These are phyloP conservation scores for Lutra lutra DNA, from an alignment of 2,797 vertebrate species.

Conservation along the genomic window DNA sequence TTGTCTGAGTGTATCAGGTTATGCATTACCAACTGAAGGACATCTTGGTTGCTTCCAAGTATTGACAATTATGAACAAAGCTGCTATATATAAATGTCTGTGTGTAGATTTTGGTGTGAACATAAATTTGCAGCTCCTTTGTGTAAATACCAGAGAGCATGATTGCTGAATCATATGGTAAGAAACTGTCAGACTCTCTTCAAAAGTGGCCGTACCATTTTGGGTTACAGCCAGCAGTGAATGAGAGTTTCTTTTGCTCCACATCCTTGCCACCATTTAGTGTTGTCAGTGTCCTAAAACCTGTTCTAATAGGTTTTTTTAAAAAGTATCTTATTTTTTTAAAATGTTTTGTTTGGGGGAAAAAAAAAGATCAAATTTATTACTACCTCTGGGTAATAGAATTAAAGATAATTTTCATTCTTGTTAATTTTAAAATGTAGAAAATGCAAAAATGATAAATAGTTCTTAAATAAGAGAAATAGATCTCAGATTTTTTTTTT, in stretches of 20 bases:
- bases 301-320: neutral
- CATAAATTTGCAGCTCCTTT: neutral
- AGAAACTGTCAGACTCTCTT: neutral
- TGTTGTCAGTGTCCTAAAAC: neutral
- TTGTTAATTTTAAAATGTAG: constrained; percentile 29
- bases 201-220: neutral
- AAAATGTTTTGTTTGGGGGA: neutral
- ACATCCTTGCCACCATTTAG: neutral
- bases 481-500: neutral
- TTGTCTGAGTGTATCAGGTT: neutral
- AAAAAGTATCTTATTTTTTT: neutral
- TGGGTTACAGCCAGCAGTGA: neutral
- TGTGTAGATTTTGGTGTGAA: neutral
- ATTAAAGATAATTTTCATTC: constrained; percentile 48
- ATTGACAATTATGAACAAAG: neutral
- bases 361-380: neutral
- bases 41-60: neutral
- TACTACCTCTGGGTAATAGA: neutral
- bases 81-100: neutral
- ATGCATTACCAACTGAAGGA: neutral
- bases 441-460: neutral
- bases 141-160: neutral
- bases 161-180: neutral
- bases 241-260: neutral
- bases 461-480: neutral